phyloP scores from a whole-genome alignment of 2,113 vertebrate genomes.

The Argyrosomus japonicus region DNA sequence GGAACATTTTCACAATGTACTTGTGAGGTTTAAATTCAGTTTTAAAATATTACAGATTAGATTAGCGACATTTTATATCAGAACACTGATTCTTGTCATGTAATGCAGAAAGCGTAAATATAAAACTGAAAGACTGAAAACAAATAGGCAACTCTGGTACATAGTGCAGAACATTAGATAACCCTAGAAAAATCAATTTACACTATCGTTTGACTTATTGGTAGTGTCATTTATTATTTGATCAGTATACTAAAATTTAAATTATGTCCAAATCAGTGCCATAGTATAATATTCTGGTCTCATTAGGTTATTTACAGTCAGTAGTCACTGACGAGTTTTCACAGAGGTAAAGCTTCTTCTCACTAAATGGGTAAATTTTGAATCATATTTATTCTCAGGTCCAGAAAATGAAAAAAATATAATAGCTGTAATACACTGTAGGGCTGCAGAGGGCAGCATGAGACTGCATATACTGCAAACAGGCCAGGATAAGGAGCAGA shows the following conservation, averaged over 20 bases:
- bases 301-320: background rate
- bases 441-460: conserved; percentile 66
- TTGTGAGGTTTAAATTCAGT: background rate
- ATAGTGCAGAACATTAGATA: background rate
- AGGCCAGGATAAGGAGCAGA: accelerated
- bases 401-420: background rate
- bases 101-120: background rate
- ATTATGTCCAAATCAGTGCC: background rate
- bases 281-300: background rate
- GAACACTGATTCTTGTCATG: background rate
- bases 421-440: background rate
- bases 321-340: background rate
- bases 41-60: background rate
- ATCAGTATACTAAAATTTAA: background rate
- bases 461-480: background rate
- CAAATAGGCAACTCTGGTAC: background rate
- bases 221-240: background rate
- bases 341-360: background rate
- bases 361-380: background rate
- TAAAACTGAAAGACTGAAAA: background rate
- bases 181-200: background rate
- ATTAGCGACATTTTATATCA: background rate
- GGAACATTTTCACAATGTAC: background rate
- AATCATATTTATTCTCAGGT: background rate
- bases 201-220: background rate